Percentiles rank a stretch among this genome's conserved stretches.
Evolutionary conservation across 2,113 vertebrate species (phyloP).

Genomic region (Oncorhynchus mykiss): DNA sequence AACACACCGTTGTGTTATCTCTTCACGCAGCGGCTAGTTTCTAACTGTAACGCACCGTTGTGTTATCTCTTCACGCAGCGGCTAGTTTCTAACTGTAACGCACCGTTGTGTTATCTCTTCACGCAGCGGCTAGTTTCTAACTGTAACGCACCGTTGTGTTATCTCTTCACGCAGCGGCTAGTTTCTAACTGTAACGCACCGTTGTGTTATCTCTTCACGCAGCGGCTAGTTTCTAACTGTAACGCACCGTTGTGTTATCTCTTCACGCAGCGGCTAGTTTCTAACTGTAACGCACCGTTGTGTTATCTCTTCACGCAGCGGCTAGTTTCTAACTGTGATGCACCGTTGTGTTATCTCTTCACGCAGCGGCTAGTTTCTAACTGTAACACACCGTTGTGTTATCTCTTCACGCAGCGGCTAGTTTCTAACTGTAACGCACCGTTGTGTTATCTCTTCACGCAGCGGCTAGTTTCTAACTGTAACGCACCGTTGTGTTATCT

Average conservation of each 20-base stretch:
- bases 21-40: constrained; percentile 30
- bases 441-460: constrained; percentile 16
- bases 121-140: constrained; percentile 30
- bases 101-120: constrained; percentile 17
- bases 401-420: constrained; percentile 27
- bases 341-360: constrained; percentile 17
- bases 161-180: constrained; percentile 27
- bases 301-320: constrained; percentile 20
- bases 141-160: constrained; percentile 1
- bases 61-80: constrained; percentile 20
- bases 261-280: constrained; percentile 30
- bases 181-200: constrained; percentile 22
- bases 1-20: constrained; percentile 6
- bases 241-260: constrained; percentile 6
- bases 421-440: constrained; percentile 22
- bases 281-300: constrained; percentile 10
- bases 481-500: constrained; percentile 8
- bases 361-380: constrained; percentile 30
- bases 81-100: constrained; percentile 30
- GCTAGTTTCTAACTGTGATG: constrained; percentile 28
- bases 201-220: constrained; percentile 16
- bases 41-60: constrained; percentile 10
- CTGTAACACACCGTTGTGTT: neutral
- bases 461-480: constrained; percentile 34
- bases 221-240: constrained; percentile 34